Conservation (phyloP, 2,888 invertebrate genomes). For the Bhutanitis thaidina region DNA sequence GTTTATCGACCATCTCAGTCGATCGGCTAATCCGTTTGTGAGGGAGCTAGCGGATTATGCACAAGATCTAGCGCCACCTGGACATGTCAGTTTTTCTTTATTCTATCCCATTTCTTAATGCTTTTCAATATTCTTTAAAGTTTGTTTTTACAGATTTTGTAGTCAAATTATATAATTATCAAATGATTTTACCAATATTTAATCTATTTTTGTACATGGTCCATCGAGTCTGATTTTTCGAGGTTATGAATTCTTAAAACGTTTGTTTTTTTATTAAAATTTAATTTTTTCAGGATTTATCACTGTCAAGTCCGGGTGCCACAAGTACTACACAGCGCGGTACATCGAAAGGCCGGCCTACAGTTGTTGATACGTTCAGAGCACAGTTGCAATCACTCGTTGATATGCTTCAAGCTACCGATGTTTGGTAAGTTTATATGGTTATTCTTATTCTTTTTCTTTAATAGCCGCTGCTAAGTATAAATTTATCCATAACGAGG, state of each 20-base stretch:
- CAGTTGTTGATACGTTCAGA: slow-evolving; percentile 93
- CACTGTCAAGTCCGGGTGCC: slow-evolving; percentile 64
- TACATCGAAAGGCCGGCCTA: slow-evolving; percentile 92
- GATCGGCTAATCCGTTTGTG: slow-evolving; percentile 90
- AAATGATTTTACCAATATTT: neutral
- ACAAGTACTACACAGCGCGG: slow-evolving; percentile 85
- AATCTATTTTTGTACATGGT: neutral
- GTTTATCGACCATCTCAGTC: slow-evolving; percentile 92
- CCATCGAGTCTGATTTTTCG: slow-evolving; percentile 1
- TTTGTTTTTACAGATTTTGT: too few relatives aligned
- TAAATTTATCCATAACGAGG: too few relatives aligned
- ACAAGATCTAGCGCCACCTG: slow-evolving; percentile 78
- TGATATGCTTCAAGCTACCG: slow-evolving; percentile 93
- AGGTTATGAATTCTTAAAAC: too few relatives aligned
- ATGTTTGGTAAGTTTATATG: slow-evolving; percentile 84
- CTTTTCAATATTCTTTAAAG: too few relatives aligned
- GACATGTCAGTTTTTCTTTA: slow-evolving; percentile 75
- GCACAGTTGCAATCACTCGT: slow-evolving; percentile 93
- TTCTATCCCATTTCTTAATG: too few relatives aligned
- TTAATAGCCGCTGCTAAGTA: too few relatives aligned
- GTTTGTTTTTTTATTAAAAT: neutral
- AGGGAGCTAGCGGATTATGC: slow-evolving; percentile 84
- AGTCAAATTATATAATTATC: too few relatives aligned
- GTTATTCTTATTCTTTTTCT: neutral
- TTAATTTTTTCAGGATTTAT: slow-evolving; percentile 64